These are phyloP conservation scores for Chelonus insularis DNA, from an alignment of 1,140 invertebrate genomes.

Conservation along the genomic window DNA sequence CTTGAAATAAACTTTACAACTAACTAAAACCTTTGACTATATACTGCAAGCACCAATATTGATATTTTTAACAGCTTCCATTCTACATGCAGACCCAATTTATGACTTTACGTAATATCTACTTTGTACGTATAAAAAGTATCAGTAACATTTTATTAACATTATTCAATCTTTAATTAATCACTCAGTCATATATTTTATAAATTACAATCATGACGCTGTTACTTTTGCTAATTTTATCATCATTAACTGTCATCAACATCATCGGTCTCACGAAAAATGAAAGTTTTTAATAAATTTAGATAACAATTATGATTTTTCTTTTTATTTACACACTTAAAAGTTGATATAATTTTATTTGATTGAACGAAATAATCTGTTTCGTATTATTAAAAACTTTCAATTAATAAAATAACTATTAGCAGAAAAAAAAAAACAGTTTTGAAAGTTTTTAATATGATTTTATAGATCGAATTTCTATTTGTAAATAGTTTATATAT, in stretches of 20 bases:
- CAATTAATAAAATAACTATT: no score
- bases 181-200: constrained; percentile 6
- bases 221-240: constrained; percentile 6
- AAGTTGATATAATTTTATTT: no score
- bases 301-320: no score
- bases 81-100: background rate
- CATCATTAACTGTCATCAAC: background rate
- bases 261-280: background rate
- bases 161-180: background rate
- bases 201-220: constrained; percentile 10
- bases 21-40: background rate
- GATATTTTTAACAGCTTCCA: background rate
- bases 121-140: background rate
- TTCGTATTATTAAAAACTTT: no score
- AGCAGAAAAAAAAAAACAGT: no score
- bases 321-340: no score
- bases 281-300: no score
- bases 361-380: no score
- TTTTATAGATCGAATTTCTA: no score
- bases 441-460: no score
- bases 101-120: background rate
- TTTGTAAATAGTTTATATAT: no score
- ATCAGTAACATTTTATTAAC: background rate
- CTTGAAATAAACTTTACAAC: background rate
- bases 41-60: constrained; percentile 4